These are phyloP conservation scores for Myotis daubentonii DNA, from an alignment of 2,797 vertebrate genomes.

Conservation along the genomic window DNA sequence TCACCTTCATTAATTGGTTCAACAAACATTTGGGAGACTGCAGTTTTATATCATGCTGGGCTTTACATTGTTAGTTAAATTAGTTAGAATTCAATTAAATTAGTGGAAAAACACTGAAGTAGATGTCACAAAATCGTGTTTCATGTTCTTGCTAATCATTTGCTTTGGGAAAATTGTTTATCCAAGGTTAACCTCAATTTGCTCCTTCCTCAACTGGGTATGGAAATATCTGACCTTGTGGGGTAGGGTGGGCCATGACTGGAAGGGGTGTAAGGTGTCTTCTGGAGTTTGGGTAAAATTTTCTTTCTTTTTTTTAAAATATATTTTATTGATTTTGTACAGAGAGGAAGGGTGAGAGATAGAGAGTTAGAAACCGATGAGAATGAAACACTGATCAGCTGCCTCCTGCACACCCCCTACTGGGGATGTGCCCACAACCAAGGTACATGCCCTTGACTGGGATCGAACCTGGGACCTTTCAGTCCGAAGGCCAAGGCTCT, in stretches of 20 bases:
- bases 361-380: too few relatives aligned
- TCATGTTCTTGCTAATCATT: neutral
- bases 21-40: neutral
- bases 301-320: too few relatives aligned
- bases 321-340: too few relatives aligned
- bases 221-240: neutral
- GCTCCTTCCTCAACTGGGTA: neutral
- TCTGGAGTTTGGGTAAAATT: neutral
- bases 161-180: neutral
- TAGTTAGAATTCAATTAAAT: neutral
- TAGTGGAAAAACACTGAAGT: neutral
- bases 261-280: neutral
- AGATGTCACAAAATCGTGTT: neutral
- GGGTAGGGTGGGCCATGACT: neutral
- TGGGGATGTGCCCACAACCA: too few relatives aligned
- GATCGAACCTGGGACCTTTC: too few relatives aligned
- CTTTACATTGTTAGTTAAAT: slow-evolving; percentile 8
- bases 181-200: neutral
- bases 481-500: too few relatives aligned
- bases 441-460: too few relatives aligned
- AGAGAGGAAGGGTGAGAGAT: too few relatives aligned
- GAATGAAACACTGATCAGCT: too few relatives aligned
- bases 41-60: neutral
- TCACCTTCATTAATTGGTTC: neutral
- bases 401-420: too few relatives aligned